These are phyloP conservation scores for Zosterops lateralis DNA, from an alignment of 2,113 vertebrate species.

Conservation along the genomic window DNA sequence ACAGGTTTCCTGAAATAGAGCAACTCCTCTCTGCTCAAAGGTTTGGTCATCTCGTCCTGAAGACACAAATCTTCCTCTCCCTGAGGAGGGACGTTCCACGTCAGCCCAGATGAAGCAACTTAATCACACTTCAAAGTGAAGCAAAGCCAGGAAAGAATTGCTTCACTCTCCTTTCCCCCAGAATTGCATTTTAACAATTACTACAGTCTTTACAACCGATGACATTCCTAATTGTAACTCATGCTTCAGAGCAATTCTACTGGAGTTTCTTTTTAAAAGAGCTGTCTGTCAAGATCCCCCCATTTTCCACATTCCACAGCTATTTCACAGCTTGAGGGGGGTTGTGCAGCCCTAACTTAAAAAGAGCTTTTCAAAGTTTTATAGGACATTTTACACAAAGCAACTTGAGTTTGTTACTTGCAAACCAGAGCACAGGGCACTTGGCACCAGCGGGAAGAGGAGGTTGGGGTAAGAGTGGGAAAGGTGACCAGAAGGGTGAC, in stretches of 20 bases:
- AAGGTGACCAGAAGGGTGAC: neutral
- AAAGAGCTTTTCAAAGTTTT: neutral
- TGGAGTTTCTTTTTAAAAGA: neutral
- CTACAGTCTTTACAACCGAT: neutral
- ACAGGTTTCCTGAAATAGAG: neutral
- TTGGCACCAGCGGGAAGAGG: neutral
- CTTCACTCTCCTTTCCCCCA: neutral
- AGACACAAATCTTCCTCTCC: neutral
- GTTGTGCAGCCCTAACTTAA: neutral
- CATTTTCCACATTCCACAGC: neutral
- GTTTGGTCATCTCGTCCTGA: accelerated
- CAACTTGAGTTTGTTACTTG: neutral
- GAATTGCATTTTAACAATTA: neutral
- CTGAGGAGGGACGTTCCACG: accelerated
- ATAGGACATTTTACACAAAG: neutral
- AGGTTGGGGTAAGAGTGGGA: neutral
- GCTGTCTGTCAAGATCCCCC: neutral
- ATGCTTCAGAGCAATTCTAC: neutral
- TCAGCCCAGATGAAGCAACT: neutral
- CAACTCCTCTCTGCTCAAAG: neutral
- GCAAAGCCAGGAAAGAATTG: neutral
- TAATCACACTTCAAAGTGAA: neutral
- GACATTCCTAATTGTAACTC: neutral
- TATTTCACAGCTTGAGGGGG: neutral
- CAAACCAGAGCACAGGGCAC: neutral